phyloP scores from a whole-genome alignment of 2,888 invertebrate genomes.

The Nebria salina region DNA sequence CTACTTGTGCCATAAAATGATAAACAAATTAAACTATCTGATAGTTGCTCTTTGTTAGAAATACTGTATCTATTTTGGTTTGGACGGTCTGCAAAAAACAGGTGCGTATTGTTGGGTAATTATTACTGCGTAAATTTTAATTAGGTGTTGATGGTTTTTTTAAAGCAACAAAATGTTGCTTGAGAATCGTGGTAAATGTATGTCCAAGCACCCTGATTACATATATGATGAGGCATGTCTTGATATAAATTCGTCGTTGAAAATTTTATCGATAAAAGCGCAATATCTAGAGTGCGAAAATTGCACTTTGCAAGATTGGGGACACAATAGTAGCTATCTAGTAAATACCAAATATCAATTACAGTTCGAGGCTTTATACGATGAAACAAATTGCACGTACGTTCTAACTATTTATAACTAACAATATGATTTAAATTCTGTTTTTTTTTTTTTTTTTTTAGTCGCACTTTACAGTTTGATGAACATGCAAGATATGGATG shows the following conservation, averaged over 20 bases:
- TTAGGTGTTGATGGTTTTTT: not conserved
- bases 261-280: slow-evolving; percentile 54
- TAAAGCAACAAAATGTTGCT: slow-evolving; percentile 48
- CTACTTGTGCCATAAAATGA: not conserved
- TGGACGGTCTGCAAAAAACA: not conserved
- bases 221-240: slow-evolving; percentile 61
- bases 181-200: slow-evolving; percentile 54
- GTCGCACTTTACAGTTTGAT: slow-evolving; percentile 56
- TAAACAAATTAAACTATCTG: not conserved
- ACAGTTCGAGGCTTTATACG: slow-evolving; percentile 50
- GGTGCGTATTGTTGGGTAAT: not conserved
- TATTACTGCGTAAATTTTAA: not conserved
- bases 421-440: not conserved
- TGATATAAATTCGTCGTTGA: slow-evolving; percentile 57
- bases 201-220: slow-evolving; percentile 52
- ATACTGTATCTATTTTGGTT: not conserved
- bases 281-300: slow-evolving; percentile 61
- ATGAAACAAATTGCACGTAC: slow-evolving; percentile 39
- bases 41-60: not conserved
- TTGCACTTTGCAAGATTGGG: slow-evolving; percentile 58
- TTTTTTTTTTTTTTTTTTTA: slow-evolving; percentile 49
- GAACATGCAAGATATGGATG: slow-evolving; percentile 62
- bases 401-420: slow-evolving; percentile 12
- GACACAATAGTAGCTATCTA: slow-evolving; percentile 55
- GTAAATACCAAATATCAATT: slow-evolving; percentile 59